phyloP scores from a whole-genome alignment of 2,888 invertebrate species.

The Athrips mouffetella region DNA sequence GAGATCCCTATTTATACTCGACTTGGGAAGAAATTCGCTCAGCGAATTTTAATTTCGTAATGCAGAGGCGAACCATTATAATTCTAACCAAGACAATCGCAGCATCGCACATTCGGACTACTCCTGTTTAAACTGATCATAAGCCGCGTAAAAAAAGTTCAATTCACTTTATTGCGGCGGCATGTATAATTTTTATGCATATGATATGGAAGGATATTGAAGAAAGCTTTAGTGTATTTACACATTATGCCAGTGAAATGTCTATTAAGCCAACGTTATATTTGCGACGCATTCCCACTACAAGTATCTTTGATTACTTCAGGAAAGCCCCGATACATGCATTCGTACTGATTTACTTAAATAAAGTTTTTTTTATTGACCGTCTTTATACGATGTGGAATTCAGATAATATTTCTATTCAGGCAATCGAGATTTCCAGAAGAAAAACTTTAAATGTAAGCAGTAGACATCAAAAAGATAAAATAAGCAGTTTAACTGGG shows the following conservation, averaged over 20 bases:
- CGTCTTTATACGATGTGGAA: too few relatives aligned
- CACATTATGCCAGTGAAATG: too few relatives aligned
- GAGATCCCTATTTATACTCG: slow-evolving; percentile 56
- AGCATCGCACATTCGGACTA: slow-evolving; percentile 26
- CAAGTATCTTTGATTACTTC: too few relatives aligned
- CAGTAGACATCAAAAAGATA: neutral
- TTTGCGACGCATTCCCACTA: neutral
- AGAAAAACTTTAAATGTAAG: too few relatives aligned
- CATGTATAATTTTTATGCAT: too few relatives aligned
- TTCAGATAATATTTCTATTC: neutral
- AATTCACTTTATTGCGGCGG: too few relatives aligned
- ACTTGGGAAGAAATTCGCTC: slow-evolving; percentile 45
- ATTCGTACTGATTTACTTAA: too few relatives aligned
- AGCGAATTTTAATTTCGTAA: slow-evolving; percentile 64
- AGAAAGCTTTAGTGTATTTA: too few relatives aligned
- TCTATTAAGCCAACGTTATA: too few relatives aligned
- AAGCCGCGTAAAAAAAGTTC: too few relatives aligned
- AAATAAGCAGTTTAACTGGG: neutral
- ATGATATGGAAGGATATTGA: too few relatives aligned
- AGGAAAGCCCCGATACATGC: too few relatives aligned
- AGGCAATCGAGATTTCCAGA: neutral
- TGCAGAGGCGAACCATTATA: slow-evolving; percentile 44
- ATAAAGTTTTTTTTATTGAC: neutral
- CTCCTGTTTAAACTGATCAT: neutral
- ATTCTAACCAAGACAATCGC: slow-evolving; percentile 44